Evolutionary conservation across 2,888 invertebrate genomes (phyloP).

Genomic region (Neoascia interrupta): DNA sequence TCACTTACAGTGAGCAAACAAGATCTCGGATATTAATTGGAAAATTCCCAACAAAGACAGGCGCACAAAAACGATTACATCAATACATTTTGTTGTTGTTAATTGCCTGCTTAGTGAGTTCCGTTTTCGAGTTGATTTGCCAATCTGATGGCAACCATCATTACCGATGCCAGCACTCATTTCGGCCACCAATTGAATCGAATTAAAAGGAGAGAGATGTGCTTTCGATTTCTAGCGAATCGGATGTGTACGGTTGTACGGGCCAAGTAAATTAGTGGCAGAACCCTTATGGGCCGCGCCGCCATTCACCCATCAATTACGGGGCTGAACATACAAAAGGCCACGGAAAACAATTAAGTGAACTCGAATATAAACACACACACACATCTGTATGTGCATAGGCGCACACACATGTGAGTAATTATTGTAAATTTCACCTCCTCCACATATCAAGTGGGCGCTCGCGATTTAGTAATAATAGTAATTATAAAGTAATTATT

Average conservation of each 20-base stretch:
- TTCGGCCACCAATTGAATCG: constrained; percentile 29
- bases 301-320: constrained; percentile 63
- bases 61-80: neutral
- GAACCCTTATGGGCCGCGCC: constrained; percentile 20
- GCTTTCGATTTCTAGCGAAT: constrained; percentile 32
- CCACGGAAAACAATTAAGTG: constrained; percentile 67
- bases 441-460: constrained; percentile 61
- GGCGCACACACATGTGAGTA: constrained; percentile 13
- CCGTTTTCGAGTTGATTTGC: constrained; percentile 16
- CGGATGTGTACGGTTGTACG: constrained; percentile 3
- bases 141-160: constrained; percentile 9
- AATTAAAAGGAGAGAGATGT: no score
- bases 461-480: constrained; percentile 66
- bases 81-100: constrained; percentile 28
- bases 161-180: neutral
- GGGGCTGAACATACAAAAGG: constrained; percentile 46
- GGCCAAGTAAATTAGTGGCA: constrained; percentile 9
- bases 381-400: neutral
- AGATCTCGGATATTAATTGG: constrained; percentile 35
- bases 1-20: neutral
- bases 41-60: constrained; percentile 18
- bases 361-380: constrained; percentile 9
- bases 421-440: constrained; percentile 61
- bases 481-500: constrained; percentile 64
- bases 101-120: constrained; percentile 22